phyloP scores from a whole-genome alignment of 2,888 invertebrate genomes.

The Caenorhabditis sp. region DNA sequence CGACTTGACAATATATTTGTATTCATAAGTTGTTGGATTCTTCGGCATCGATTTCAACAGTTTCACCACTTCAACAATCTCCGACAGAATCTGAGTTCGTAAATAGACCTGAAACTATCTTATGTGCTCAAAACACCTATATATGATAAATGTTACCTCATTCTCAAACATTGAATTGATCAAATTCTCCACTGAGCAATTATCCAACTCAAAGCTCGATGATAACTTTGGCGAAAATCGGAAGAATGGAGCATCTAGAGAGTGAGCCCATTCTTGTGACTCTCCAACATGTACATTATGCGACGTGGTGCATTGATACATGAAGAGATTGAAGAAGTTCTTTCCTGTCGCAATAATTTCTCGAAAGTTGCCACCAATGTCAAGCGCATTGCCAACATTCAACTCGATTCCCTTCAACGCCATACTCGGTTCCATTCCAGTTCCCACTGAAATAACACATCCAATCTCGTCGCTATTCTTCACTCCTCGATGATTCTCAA shows the following conservation, averaged over 20 bases:
- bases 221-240: constrained; percentile 85
- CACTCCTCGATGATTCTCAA: constrained; percentile 40
- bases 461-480: constrained; percentile 75
- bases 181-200: constrained; percentile 76
- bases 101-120: constrained; percentile 33
- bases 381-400: constrained; percentile 9
- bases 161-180: constrained; percentile 43
- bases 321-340: constrained; percentile 83
- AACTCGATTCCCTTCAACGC: constrained; percentile 24
- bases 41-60: constrained; percentile 47
- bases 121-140: too few species aligned
- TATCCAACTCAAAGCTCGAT: constrained; percentile 87
- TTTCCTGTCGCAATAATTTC: constrained; percentile 83
- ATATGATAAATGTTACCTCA: constrained; percentile 13
- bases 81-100: constrained; percentile 28
- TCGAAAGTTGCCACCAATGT: constrained; percentile 78
- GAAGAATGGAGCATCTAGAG: constrained; percentile 83
- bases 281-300: constrained; percentile 79
- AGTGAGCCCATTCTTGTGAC: constrained; percentile 89
- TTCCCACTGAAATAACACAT: constrained; percentile 83
- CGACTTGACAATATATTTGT: neutral
- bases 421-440: constrained; percentile 73
- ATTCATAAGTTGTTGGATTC: constrained; percentile 20
- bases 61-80: constrained; percentile 35
- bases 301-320: constrained; percentile 74